Percentiles rank a stretch among this genome's conserved stretches.
These are phyloP conservation scores for Reticulitermes speratus DNA, from an alignment of 1,140 invertebrate species.

Conservation along the genomic window DNA sequence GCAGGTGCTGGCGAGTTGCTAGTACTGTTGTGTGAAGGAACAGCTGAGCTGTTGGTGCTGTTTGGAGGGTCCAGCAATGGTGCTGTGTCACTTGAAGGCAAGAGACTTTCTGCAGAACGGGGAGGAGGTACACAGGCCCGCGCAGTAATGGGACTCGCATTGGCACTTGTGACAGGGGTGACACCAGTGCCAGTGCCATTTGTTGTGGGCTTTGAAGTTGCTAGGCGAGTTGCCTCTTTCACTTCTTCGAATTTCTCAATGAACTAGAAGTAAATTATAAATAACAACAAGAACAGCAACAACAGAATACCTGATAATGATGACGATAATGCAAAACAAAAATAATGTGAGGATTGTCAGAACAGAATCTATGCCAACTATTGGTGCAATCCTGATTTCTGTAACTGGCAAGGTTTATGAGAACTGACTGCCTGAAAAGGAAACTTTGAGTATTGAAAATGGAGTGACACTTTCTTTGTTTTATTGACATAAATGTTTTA, in stretches of 20 bases:
- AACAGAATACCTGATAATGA: too few relatives aligned
- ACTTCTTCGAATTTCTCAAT: constrained; percentile 99
- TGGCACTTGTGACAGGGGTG: constrained; percentile 79
- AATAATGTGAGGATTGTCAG: background rate
- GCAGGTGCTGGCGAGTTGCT: constrained; percentile 11
- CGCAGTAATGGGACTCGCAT: constrained; percentile 77
- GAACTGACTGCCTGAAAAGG: too few relatives aligned
- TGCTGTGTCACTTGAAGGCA: background rate
- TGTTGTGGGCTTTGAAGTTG: constrained; percentile 58
- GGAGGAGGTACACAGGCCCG: constrained; percentile 57
- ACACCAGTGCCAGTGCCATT: constrained; percentile 68
- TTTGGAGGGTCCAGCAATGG: constrained; percentile 28
- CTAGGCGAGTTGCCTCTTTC: constrained; percentile 85
- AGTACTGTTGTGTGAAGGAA: background rate
- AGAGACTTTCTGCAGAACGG: constrained; percentile 35
- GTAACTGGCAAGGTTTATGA: too few relatives aligned
- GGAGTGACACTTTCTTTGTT: too few relatives aligned
- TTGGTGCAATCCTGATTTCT: too few relatives aligned
- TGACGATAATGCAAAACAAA: background rate
- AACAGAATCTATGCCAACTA: too few relatives aligned
- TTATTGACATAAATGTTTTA: too few relatives aligned
- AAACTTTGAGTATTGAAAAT: too few relatives aligned
- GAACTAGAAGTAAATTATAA: constrained; percentile 63
- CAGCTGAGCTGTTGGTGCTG: constrained; percentile 13
- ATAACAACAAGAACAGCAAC: constrained; percentile 30